These are phyloP conservation scores for Ctenomys sociabilis DNA, from an alignment of 2,113 vertebrate species.

Conservation along the genomic window DNA sequence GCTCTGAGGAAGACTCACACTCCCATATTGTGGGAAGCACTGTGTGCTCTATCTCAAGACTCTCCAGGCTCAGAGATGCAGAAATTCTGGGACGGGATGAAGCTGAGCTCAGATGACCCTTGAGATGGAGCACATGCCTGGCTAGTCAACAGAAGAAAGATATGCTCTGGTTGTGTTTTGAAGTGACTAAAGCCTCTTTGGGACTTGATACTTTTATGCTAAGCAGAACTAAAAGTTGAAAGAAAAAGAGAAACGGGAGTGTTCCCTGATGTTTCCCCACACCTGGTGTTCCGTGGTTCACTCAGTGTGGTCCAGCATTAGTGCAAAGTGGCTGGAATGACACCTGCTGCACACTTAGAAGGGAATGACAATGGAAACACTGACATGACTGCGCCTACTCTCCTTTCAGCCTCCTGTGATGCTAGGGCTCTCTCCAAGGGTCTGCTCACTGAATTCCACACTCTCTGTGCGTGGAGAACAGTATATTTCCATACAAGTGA, in stretches of 20 bases:
- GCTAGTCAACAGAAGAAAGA: not conserved
- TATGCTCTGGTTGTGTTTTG: not conserved
- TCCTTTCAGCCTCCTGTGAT: not conserved
- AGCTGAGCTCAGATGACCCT: not conserved
- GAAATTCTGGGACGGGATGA: not conserved
- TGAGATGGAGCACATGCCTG: not conserved
- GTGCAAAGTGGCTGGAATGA: not conserved
- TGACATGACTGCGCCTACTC: not conserved
- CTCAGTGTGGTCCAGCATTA: not conserved
- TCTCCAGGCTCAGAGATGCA: not conserved
- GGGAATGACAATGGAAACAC: not conserved
- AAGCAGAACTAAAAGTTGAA: not conserved
- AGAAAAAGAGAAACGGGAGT: not conserved
- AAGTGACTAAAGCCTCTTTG: not conserved
- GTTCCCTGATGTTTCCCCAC: rapidly evolving
- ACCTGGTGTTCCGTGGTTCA: rapidly evolving
- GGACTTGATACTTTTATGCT: not conserved
- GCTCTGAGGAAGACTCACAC: not conserved
- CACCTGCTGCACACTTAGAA: too few relatives aligned
- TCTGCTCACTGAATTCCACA: not conserved
- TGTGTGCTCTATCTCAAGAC: rapidly evolving
- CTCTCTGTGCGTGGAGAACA: not conserved
- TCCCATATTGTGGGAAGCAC: too few relatives aligned
- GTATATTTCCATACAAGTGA: not conserved
- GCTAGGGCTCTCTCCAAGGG: not conserved